Percentiles rank a stretch among this genome's conserved stretches.
Evolutionary conservation across 1,140 invertebrate genomes (phyloP).

Genomic region (Paraescarpia echinospica): DNA sequence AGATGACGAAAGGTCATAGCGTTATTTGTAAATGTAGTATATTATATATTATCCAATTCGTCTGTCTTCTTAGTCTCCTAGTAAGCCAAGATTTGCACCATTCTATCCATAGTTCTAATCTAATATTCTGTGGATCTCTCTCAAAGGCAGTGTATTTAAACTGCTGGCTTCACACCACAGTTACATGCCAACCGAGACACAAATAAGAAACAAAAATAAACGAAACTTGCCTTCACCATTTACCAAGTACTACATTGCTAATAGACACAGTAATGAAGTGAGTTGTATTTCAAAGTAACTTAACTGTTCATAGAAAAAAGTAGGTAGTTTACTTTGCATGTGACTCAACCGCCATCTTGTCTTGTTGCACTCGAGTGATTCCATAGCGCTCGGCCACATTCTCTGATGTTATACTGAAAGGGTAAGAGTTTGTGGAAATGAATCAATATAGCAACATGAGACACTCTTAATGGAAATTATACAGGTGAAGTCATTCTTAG

Average conservation of each 20-base stretch:
- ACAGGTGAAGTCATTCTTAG: not conserved
- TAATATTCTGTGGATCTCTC: not conserved
- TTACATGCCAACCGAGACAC: not conserved
- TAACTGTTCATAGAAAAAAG: no score
- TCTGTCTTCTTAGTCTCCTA: not conserved
- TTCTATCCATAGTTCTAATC: not conserved
- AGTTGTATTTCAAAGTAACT: no score
- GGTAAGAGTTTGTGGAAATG: not conserved
- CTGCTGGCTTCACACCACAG: not conserved
- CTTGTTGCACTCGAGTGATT: conserved; percentile 45
- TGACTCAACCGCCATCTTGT: conserved; percentile 46
- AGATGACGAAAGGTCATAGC: not conserved
- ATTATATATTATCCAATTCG: not conserved
- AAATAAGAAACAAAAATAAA: not conserved
- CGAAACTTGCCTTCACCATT: no score
- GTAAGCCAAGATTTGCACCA: not conserved
- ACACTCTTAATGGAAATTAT: not conserved
- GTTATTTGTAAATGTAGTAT: no score
- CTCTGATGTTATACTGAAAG: conserved; percentile 52
- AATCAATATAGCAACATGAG: not conserved
- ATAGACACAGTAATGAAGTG: no score
- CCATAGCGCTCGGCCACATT: conserved; percentile 53
- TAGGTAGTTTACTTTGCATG: conserved; percentile 47
- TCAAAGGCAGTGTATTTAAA: not conserved
- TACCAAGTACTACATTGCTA: no score